Conservation (phyloP, 2,113 vertebrate species). For the Dipodomys spectabilis region DNA sequence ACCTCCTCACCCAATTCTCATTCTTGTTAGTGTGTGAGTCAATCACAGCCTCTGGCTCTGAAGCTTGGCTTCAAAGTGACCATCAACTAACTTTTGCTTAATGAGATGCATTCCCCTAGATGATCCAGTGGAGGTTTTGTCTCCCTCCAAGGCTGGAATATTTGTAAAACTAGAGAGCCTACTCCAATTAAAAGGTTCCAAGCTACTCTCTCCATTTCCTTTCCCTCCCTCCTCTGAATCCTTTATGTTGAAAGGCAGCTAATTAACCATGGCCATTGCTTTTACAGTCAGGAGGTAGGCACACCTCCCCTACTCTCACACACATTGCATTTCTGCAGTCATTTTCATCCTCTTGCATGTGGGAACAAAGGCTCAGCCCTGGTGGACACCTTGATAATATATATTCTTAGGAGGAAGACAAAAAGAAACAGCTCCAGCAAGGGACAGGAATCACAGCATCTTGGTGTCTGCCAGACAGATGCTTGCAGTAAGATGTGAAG, state of each 20-base stretch:
- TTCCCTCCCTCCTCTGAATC: background rate
- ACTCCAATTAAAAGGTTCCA: slow-evolving; percentile 72
- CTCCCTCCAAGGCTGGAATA: slow-evolving; percentile 43
- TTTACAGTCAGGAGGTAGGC: background rate
- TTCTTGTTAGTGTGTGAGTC: background rate
- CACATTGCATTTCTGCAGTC: background rate
- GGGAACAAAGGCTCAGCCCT: background rate
- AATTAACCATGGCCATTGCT: background rate
- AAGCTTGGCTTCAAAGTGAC: slow-evolving; percentile 56
- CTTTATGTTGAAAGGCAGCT: background rate
- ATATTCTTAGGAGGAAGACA: background rate
- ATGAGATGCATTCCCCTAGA: slow-evolving; percentile 56
- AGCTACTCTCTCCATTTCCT: background rate
- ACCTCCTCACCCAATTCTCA: background rate
- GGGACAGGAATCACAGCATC: background rate
- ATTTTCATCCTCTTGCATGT: background rate
- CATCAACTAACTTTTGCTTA: slow-evolving; percentile 41
- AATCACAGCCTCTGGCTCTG: slow-evolving; percentile 2
- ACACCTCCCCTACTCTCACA: background rate
- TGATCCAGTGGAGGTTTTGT: slow-evolving; percentile 36
- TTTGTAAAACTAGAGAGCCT: slow-evolving; percentile 44
- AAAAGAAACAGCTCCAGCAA: background rate
- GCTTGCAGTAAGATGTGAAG: background rate
- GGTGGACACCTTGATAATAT: background rate
- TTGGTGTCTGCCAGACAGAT: background rate